phyloP scores from a whole-genome alignment of 2,888 invertebrate species.

The Pammene fasciana region DNA sequence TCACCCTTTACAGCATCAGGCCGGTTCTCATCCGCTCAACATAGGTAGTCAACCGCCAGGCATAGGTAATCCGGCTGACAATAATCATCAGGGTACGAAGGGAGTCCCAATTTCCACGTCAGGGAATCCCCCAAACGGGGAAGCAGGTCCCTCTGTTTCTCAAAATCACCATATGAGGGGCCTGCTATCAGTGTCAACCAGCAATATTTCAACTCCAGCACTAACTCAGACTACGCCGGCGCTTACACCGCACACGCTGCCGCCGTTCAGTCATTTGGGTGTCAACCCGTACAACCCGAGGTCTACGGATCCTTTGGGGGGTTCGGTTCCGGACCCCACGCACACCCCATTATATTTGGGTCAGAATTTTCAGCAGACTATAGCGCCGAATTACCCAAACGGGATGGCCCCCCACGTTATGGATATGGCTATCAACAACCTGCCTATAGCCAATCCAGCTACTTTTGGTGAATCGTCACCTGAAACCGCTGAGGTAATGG shows the following conservation, averaged over 20 bases:
- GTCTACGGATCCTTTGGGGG: constrained; percentile 84
- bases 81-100: constrained; percentile 72
- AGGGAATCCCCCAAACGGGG: constrained; percentile 97
- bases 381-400: constrained; percentile 91
- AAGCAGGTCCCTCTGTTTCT: constrained; percentile 96
- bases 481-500: constrained; percentile 77
- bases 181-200: constrained; percentile 92
- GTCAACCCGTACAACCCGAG: constrained; percentile 84
- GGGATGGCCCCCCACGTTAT: constrained; percentile 93
- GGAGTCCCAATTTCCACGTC: constrained; percentile 77
- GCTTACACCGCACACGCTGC: constrained; percentile 82
- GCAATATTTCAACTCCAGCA: constrained; percentile 84
- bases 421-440: constrained; percentile 88
- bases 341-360: constrained; percentile 84
- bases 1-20: constrained; percentile 81
- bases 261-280: constrained; percentile 84
- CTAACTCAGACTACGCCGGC: constrained; percentile 82
- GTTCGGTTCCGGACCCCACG: constrained; percentile 83
- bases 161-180: constrained; percentile 94
- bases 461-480: constrained; percentile 90
- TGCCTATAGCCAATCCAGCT: constrained; percentile 89
- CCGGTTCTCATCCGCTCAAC: constrained; percentile 83
- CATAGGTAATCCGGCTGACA: constrained; percentile 74
- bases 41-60: constrained; percentile 83
- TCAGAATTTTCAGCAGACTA: constrained; percentile 84